These are phyloP conservation scores for Thymelicus sylvestris DNA, from an alignment of 2,888 invertebrate genomes.

Conservation along the genomic window DNA sequence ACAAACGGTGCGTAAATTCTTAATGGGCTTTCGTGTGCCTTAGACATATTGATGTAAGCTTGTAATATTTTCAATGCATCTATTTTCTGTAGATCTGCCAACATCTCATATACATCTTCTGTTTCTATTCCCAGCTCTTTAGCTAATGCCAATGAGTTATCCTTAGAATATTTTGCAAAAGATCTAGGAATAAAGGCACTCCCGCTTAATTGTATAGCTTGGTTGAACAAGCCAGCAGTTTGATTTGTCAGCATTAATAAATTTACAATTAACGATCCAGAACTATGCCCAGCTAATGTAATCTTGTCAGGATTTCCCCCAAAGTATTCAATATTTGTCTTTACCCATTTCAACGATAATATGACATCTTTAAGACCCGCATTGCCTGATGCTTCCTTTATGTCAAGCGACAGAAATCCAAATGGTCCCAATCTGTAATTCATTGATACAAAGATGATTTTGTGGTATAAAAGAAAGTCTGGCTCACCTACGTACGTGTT, in stretches of 20 bases:
- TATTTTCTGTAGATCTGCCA: slow-evolving; percentile 42
- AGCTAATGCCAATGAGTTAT: slow-evolving; percentile 44
- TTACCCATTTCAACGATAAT: slow-evolving; percentile 55
- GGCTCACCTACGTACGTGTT: slow-evolving; percentile 49
- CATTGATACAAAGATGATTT: slow-evolving; percentile 20
- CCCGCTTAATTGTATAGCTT: slow-evolving; percentile 49
- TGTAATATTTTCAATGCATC: slow-evolving; percentile 48
- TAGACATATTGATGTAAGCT: slow-evolving; percentile 45
- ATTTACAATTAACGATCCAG: slow-evolving; percentile 57
- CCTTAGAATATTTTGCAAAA: slow-evolving; percentile 44
- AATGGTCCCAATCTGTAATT: slow-evolving; percentile 57
- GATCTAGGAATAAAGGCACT: slow-evolving; percentile 49
- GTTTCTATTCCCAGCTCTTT: slow-evolving; percentile 43
- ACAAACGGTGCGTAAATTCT: slow-evolving; percentile 53
- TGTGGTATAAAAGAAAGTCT: slow-evolving; percentile 43
- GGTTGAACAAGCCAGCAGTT: slow-evolving; percentile 50
- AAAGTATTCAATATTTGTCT: slow-evolving; percentile 54
- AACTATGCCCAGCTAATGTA: slow-evolving; percentile 58
- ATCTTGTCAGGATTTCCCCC: slow-evolving; percentile 54
- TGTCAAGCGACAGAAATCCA: slow-evolving; percentile 57
- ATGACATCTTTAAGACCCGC: slow-evolving; percentile 61
- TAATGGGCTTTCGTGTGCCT: slow-evolving; percentile 42
- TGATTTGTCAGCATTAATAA: slow-evolving; percentile 54
- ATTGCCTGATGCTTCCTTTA: slow-evolving; percentile 56
- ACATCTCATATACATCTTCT: slow-evolving; percentile 38